Conservation (phyloP, 2,888 invertebrate species). For the Nemoura dubitans region DNA sequence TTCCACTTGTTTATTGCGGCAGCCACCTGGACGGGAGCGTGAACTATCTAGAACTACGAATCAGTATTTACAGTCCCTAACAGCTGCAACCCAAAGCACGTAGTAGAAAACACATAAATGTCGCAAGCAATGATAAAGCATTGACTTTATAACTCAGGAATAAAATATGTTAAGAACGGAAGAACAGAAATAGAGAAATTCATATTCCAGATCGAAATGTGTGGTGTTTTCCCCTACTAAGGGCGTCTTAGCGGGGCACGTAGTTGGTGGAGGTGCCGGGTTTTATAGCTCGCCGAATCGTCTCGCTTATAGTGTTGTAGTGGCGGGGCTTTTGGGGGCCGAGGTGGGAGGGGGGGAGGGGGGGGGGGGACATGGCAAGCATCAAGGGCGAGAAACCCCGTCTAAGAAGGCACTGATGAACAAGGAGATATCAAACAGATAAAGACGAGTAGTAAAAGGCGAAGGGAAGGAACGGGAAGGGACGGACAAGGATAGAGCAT, state of each 20-base stretch:
- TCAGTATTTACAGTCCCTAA: background rate
- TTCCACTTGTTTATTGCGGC: background rate
- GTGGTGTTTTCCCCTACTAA: background rate
- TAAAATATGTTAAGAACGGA: conserved; percentile 8
- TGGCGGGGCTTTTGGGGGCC: background rate
- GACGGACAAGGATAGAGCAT: background rate
- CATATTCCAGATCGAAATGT: background rate
- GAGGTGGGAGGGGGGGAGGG: background rate
- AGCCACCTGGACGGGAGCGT: background rate
- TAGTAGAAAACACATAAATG: background rate
- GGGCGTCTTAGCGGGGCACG: background rate
- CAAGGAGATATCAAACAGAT: conserved; percentile 25
- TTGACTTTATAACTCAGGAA: background rate
- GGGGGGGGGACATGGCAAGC: background rate
- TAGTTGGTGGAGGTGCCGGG: background rate
- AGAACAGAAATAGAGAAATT: background rate
- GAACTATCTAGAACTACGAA: background rate
- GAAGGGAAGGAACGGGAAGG: background rate
- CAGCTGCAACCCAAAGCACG: too few relatives aligned
- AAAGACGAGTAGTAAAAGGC: conserved; percentile 9
- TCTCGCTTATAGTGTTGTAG: background rate
- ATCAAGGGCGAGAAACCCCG: conserved; percentile 12
- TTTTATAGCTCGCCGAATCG: background rate
- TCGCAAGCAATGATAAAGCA: background rate
- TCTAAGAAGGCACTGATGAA: conserved; percentile 18